A percentile compares a stretch with the other conserved stretches of the same genome.
phyloP scores from a whole-genome alignment of 2,113 vertebrate genomes.

The Pantherophis guttatus region DNA sequence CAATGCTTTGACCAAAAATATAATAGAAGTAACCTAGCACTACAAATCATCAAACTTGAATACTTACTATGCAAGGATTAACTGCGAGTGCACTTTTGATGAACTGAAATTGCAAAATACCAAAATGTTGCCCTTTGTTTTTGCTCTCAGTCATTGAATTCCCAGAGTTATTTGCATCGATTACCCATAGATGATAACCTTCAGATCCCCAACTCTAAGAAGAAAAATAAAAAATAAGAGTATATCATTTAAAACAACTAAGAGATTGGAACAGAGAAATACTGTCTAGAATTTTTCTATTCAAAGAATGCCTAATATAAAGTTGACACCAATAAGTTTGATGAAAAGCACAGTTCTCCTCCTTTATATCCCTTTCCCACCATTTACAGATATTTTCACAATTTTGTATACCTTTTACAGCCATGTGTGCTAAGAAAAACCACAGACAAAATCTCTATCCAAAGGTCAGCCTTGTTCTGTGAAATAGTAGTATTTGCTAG shows the following conservation, averaged over 20 bases:
- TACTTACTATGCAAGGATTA: slow-evolving; percentile 95
- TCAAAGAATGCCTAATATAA: not conserved
- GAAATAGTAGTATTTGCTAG: not conserved
- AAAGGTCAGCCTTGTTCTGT: not conserved
- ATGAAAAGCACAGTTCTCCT: not conserved
- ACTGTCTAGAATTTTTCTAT: not conserved
- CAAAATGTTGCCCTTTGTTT: slow-evolving; percentile 69
- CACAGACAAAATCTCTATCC: not conserved
- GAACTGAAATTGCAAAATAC: slow-evolving; percentile 95
- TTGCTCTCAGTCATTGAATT: slow-evolving; percentile 53
- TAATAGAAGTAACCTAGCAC: not conserved
- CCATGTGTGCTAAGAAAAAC: not conserved
- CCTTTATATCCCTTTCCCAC: not conserved
- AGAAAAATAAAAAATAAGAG: not conserved
- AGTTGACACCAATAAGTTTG: not conserved
- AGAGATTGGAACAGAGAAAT: not conserved
- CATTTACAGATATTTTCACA: not conserved
- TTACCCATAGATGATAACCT: slow-evolving; percentile 95
- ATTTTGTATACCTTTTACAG: not conserved
- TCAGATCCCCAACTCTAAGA: slow-evolving; percentile 95
- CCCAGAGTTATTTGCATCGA: slow-evolving; percentile 70
- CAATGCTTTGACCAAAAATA: not conserved
- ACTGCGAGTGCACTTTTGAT: slow-evolving; percentile 96
- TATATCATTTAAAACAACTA: not conserved
- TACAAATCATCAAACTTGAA: slow-evolving; percentile 3